Conservation (phyloP, 2,888 invertebrate species). For the Chymomyza fuscimana region DNA sequence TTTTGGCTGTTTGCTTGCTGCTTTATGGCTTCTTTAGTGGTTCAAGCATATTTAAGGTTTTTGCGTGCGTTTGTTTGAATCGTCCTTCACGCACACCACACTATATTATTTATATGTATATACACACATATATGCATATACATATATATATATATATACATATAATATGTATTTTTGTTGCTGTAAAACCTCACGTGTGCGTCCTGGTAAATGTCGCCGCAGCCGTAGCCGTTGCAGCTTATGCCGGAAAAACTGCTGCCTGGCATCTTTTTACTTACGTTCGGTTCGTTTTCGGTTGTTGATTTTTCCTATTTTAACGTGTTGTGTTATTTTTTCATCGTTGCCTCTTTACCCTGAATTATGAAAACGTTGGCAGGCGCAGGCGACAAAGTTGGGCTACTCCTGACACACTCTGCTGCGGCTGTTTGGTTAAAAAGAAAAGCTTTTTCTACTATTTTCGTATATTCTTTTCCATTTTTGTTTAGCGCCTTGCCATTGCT, state of each 20-base stretch:
- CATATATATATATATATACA: slow-evolving; percentile 30
- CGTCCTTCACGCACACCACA: slow-evolving; percentile 47
- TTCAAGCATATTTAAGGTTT: slow-evolving; percentile 63
- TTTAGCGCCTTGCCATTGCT: slow-evolving; percentile 41
- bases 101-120: slow-evolving; percentile 5
- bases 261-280: slow-evolving; percentile 55
- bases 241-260: slow-evolving; percentile 52
- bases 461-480: slow-evolving; percentile 16
- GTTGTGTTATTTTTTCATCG: slow-evolving; percentile 28
- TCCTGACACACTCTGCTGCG: slow-evolving; percentile 16
- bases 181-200: slow-evolving; percentile 59
- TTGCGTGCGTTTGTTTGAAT: slow-evolving; percentile 35
- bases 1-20: slow-evolving; percentile 17
- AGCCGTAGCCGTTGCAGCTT: slow-evolving; percentile 17
- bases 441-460: slow-evolving; percentile 33
- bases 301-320: slow-evolving; percentile 57
- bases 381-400: slow-evolving; percentile 27
- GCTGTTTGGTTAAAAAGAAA: slow-evolving; percentile 11
- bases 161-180: slow-evolving; percentile 49
- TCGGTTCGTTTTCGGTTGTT: slow-evolving; percentile 50
- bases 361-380: slow-evolving; percentile 48
- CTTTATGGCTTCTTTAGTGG: slow-evolving; percentile 65
- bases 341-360: slow-evolving; percentile 37
- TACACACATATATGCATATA: slow-evolving; percentile 14
- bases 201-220: slow-evolving; percentile 9